Conservation (phyloP, 2,888 invertebrate species). For the Beris morrisii region DNA sequence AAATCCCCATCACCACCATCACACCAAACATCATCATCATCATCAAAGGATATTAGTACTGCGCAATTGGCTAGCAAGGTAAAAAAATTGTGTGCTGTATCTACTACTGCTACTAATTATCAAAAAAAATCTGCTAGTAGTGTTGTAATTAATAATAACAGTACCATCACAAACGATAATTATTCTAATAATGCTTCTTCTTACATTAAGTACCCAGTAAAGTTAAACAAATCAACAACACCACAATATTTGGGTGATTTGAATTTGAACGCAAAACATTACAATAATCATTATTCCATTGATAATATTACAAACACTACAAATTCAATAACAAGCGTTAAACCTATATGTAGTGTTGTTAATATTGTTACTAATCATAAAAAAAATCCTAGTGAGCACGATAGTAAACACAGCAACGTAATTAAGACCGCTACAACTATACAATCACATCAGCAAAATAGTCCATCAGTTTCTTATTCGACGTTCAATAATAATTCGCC, state of each 20-base stretch:
- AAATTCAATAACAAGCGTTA: slow-evolving; percentile 21
- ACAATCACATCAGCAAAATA: slow-evolving; percentile 26
- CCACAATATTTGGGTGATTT: slow-evolving; percentile 17
- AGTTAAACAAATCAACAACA: slow-evolving; percentile 20
- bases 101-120: slow-evolving; percentile 36
- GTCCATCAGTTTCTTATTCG: slow-evolving; percentile 21
- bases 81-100: slow-evolving; percentile 39
- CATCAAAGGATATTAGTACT: slow-evolving; percentile 35
- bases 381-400: slow-evolving; percentile 34
- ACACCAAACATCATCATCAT: slow-evolving; percentile 32
- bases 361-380: slow-evolving; percentile 28
- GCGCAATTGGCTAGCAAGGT: slow-evolving; percentile 39
- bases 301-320: slow-evolving; percentile 32
- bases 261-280: neutral
- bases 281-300: neutral
- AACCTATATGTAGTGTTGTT: slow-evolving; percentile 29
- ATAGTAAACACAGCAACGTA: slow-evolving; percentile 34
- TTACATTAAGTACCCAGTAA: slow-evolving; percentile 12
- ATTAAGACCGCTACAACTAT: slow-evolving; percentile 32
- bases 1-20: slow-evolving; percentile 30
- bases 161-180: slow-evolving; percentile 24
- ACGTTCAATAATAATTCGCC: slow-evolving; percentile 22
- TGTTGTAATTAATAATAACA: slow-evolving; percentile 36
- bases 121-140: slow-evolving; percentile 32
- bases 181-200: slow-evolving; percentile 30